Evolutionary conservation across 2,797 vertebrate species (phyloP), one percentile per base, ranked within the genome.

Genomic region (Menidia menidia): DNA sequence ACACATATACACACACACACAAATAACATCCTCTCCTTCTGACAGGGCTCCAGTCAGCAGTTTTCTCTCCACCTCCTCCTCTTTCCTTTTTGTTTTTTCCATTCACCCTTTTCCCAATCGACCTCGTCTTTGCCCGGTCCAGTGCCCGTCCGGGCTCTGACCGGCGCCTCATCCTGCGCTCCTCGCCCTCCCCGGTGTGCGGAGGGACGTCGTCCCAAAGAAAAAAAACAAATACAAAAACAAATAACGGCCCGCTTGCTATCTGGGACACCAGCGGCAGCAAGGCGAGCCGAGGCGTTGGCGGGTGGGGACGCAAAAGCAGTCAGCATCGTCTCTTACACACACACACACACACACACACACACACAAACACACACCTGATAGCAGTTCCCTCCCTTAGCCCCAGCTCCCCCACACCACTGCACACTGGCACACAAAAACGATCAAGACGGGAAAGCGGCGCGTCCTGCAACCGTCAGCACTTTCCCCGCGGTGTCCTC

Each of bases 381-480:
- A 33, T 41, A n/a, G 9, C 11, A 3, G 48, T 53, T 43, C 55
- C 13, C 54, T 41, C 60, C 44, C 41, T 33, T 25, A 25, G 25
- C 25, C 25, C 25, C 25, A 25, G 70, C n/a, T 18, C 12, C 42
- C n/a, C 8, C 31, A 55, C 16, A 50, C 10, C 33, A 5, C 62
- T 13, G 52, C 39, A 44, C 33, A 47, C 30, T 54, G 31, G 42
- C 33, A 55, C 41, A 57, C 30, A 63, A 31, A 48, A 51, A 51
- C 11, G 13, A 3, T 2, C 4, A 44, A 0, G 33, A 61, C 60
- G 48, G 54, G 35, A 63, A 75, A 69, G 68, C 25, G 0, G 45
- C 1, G 44, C 30, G 73, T 86, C 73, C 76, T 87, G 85, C 85
- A 58, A 61, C 53, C 80, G 81, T 90, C 88, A 90, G 88, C 85